phyloP scores from a whole-genome alignment of 2,888 invertebrate species.

The Schrankia costaestrigalis region DNA sequence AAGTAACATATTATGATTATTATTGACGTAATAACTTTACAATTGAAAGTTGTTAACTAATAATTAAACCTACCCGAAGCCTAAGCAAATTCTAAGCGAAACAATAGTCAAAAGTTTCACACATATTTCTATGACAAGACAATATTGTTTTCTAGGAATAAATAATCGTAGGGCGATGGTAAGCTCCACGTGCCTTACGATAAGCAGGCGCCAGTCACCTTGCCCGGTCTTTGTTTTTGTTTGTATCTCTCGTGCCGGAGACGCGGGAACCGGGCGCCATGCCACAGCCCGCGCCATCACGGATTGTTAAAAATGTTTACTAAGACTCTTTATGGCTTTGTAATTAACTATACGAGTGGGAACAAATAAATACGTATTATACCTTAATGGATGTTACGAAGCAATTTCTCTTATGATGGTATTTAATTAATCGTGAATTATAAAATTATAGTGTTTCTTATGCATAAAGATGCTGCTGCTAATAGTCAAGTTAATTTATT shows the following conservation, averaged over 20 bases:
- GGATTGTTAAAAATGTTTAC: conserved; percentile 49
- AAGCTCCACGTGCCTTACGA: conserved; percentile 59
- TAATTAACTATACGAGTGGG: conserved; percentile 40
- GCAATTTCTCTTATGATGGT: no score
- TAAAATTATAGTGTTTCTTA: no score
- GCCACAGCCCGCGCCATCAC: conserved; percentile 51
- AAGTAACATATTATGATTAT: no score
- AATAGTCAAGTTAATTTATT: no score
- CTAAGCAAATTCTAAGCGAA: conserved; percentile 8
- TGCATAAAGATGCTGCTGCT: no score
- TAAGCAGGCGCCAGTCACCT: conserved; percentile 65
- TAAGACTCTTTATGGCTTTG: conserved; percentile 44
- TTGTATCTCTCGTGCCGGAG: conserved; percentile 12
- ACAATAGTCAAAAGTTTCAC: conserved; percentile 21
- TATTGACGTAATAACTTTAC: no score
- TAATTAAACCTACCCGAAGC: no score
- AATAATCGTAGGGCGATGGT: conserved; percentile 49
- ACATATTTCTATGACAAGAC: conserved; percentile 31
- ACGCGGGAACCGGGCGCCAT: conserved; percentile 29
- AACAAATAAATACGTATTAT: no score
- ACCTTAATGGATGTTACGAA: no score
- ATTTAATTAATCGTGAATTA: no score
- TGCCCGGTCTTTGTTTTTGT: conserved; percentile 35
- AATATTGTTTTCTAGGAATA: conserved; percentile 60
- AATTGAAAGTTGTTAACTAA: conserved; percentile 30